Conservation (phyloP, 2,888 invertebrate species). For the Asteroscopus sphinx region DNA sequence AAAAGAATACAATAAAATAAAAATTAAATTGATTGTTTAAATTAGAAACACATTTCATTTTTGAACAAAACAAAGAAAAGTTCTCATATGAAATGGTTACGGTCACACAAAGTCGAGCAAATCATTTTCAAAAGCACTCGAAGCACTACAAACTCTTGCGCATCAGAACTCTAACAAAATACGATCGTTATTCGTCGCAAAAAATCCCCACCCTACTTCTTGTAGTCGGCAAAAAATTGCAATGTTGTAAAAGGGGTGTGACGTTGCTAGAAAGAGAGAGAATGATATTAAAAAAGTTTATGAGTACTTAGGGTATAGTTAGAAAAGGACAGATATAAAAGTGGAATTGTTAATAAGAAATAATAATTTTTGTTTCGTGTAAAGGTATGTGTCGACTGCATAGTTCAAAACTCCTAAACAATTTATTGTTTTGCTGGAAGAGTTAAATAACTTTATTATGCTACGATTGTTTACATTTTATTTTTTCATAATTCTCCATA, state of each 20-base stretch:
- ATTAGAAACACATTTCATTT: too few relatives aligned
- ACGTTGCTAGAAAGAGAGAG: conserved; percentile 59
- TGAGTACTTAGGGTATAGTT: conserved; percentile 19
- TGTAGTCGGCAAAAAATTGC: conserved; percentile 47
- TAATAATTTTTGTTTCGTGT: conserved; percentile 39
- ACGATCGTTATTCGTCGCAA: conserved; percentile 43
- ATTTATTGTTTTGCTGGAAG: too few relatives aligned
- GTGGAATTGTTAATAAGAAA: conserved; percentile 17
- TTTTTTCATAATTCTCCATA: too few relatives aligned
- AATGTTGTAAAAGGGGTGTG: conserved; percentile 69
- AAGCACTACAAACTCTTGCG: conserved; percentile 50
- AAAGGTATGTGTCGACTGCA: conserved; percentile 37
- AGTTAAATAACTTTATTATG: too few relatives aligned
- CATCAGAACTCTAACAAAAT: conserved; percentile 37
- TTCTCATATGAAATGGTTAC: too few relatives aligned
- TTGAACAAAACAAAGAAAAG: too few relatives aligned
- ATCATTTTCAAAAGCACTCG: conserved; percentile 22
- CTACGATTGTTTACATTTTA: too few relatives aligned
- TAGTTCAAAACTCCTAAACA: too few relatives aligned
- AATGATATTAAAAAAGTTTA: conserved; percentile 49
- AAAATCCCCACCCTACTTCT: conserved; percentile 59
- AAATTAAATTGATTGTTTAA: too few relatives aligned
- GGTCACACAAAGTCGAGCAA: neutral
- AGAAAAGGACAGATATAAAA: conserved; percentile 59
- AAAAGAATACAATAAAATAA: neutral